phyloP scores from a whole-genome alignment of 2,113 vertebrate species.

The Danionella cerebrum region DNA sequence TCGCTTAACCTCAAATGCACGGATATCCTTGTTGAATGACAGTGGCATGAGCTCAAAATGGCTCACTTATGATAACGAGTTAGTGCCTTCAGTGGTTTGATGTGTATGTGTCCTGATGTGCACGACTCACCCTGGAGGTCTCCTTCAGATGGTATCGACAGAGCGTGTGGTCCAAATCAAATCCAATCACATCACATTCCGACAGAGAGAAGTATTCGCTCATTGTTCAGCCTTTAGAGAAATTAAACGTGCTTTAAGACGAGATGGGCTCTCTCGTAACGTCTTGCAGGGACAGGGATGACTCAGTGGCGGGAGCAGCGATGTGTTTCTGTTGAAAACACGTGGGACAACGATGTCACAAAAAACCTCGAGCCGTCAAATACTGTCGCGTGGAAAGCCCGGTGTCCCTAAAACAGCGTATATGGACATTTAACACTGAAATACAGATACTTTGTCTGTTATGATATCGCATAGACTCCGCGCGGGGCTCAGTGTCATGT shows the following conservation, averaged over 20 bases:
- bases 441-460: not conserved
- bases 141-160: slow-evolving; percentile 80
- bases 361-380: not conserved
- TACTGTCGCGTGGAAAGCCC: slow-evolving; percentile 11
- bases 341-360: slow-evolving; percentile 21
- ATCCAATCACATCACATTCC: slow-evolving; percentile 80
- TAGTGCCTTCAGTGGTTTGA: too few species aligned
- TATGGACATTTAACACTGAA: not conserved
- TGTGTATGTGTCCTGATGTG: not conserved
- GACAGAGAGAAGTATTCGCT: slow-evolving; percentile 72
- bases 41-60: too few species aligned
- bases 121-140: slow-evolving; percentile 77
- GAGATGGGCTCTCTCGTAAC: not conserved
- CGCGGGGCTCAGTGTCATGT: not conserved
- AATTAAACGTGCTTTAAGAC: not conserved
- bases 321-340: slow-evolving; percentile 29
- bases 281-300: slow-evolving; percentile 44
- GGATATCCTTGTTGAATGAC: not conserved
- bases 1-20: too few species aligned
- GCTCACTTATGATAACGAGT: too few species aligned
- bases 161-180: slow-evolving; percentile 89
- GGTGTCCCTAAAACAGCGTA: not conserved
- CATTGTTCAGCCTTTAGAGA: slow-evolving; percentile 52
- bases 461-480: not conserved
- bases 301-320: slow-evolving; percentile 17